These are phyloP conservation scores for Notodromas monacha DNA, from an alignment of 2,888 invertebrate genomes.

Conservation along the genomic window DNA sequence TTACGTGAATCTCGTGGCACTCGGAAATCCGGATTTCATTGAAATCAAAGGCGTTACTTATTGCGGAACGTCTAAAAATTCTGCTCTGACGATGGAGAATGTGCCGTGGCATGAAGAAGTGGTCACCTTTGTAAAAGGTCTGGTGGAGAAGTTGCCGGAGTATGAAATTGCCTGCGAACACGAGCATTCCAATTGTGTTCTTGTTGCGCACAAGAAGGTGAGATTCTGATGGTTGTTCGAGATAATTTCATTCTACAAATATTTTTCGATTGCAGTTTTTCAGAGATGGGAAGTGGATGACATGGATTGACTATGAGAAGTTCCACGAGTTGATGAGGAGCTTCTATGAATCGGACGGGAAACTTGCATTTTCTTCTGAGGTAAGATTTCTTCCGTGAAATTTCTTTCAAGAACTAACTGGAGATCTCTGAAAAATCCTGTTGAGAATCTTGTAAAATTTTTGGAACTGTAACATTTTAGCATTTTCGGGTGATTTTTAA, in stretches of 20 bases:
- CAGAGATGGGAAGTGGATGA: slow-evolving; percentile 20
- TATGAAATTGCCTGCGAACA: slow-evolving; percentile 24
- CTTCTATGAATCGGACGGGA: slow-evolving; percentile 15
- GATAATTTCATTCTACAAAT: slow-evolving; percentile 1
- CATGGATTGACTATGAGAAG: slow-evolving; percentile 24
- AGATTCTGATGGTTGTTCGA: neutral
- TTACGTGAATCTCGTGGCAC: slow-evolving; percentile 20
- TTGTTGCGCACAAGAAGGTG: slow-evolving; percentile 22
- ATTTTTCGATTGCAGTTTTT: slow-evolving; percentile 19
- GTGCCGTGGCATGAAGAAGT: slow-evolving; percentile 27
- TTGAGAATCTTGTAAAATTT: too few species aligned
- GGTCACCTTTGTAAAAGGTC: slow-evolving; percentile 18
- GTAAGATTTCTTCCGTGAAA: too few species aligned
- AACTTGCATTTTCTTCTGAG: slow-evolving; percentile 16
- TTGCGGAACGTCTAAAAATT: slow-evolving; percentile 23
- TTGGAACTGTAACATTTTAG: too few species aligned
- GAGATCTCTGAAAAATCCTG: too few species aligned
- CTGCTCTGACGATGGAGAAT: slow-evolving; percentile 23
- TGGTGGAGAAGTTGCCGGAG: slow-evolving; percentile 17
- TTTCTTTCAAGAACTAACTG: too few species aligned
- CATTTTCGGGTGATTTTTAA: too few species aligned
- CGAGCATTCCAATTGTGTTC: slow-evolving; percentile 25
- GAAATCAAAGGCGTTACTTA: slow-evolving; percentile 27
- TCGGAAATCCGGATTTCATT: slow-evolving; percentile 24
- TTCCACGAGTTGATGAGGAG: slow-evolving; percentile 19